Evolutionary conservation across 2,888 invertebrate species (phyloP).

Genomic region (Yponomeuta sedellus): DNA sequence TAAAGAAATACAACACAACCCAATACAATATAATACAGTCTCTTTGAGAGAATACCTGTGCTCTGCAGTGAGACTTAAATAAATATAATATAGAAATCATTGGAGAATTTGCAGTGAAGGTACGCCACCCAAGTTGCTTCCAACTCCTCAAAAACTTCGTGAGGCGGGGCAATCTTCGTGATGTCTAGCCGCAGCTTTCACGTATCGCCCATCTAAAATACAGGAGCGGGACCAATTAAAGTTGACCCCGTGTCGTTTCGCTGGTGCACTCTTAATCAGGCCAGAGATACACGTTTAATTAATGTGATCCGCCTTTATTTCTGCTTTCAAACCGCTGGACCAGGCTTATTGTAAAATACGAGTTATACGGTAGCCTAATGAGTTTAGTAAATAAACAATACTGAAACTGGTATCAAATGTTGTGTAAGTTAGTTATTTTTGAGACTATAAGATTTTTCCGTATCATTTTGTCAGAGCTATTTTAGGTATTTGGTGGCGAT

Average conservation of each 20-base stretch:
- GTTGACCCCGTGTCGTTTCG: slow-evolving; percentile 62
- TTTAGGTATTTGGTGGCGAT: no score
- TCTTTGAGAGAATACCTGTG: no score
- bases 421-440: no score
- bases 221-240: slow-evolving; percentile 59
- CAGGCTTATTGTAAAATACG: neutral
- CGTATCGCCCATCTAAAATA: slow-evolving; percentile 62
- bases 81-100: no score
- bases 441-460: no score
- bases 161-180: slow-evolving; percentile 6
- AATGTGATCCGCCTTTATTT: slow-evolving; percentile 67
- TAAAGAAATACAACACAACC: no score
- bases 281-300: slow-evolving; percentile 68
- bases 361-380: neutral
- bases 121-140: no score
- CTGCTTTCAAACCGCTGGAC: slow-evolving; percentile 26
- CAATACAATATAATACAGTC: no score
- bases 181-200: slow-evolving; percentile 20
- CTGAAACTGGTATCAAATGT: neutral
- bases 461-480: no score
- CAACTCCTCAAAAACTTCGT: neutral
- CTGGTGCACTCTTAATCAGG: slow-evolving; percentile 71
- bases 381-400: neutral
- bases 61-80: no score
- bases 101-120: no score